Evolutionary conservation across 1,140 invertebrate genomes (phyloP).

Genomic region (Bacillus rossius): DNA sequence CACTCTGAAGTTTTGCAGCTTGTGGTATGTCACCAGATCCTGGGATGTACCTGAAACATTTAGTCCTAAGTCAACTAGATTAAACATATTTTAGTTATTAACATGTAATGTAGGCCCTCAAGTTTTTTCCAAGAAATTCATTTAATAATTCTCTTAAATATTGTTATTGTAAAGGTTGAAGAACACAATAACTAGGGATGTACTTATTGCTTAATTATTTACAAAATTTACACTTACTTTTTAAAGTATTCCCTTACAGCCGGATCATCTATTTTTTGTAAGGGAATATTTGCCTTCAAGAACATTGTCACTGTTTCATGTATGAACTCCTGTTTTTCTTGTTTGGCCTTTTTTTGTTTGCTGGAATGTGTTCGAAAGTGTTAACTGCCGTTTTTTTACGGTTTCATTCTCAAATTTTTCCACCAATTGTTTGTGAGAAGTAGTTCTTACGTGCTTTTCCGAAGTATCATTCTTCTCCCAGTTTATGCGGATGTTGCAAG

Average conservation of each 20-base stretch:
- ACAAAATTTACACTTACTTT: neutral
- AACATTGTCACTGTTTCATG: constrained; percentile 2
- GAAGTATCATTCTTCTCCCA: neutral
- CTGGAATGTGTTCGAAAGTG: neutral
- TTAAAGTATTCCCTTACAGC: neutral
- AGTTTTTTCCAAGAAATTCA: neutral
- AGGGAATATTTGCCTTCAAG: constrained; percentile 5
- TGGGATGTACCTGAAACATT: constrained; percentile 3
- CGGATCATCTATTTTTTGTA: neutral
- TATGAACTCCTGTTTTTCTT: constrained; percentile 3
- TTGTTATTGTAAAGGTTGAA: neutral
- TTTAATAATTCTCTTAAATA: neutral
- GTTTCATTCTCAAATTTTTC: neutral
- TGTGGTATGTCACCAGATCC: constrained; percentile 1
- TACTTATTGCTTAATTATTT: neutral
- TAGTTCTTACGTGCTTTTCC: neutral
- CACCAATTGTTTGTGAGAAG: neutral
- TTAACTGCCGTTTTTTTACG: neutral
- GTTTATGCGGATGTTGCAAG: neutral
- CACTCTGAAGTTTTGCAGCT: neutral
- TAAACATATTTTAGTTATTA: neutral
- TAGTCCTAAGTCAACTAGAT: too few relatives aligned
- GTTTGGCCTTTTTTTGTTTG: constrained; percentile 7
- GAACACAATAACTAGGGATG: neutral
- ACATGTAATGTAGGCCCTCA: neutral